phyloP scores from a whole-genome alignment of 1,140 invertebrate species.

The Trichoplusia ni region DNA sequence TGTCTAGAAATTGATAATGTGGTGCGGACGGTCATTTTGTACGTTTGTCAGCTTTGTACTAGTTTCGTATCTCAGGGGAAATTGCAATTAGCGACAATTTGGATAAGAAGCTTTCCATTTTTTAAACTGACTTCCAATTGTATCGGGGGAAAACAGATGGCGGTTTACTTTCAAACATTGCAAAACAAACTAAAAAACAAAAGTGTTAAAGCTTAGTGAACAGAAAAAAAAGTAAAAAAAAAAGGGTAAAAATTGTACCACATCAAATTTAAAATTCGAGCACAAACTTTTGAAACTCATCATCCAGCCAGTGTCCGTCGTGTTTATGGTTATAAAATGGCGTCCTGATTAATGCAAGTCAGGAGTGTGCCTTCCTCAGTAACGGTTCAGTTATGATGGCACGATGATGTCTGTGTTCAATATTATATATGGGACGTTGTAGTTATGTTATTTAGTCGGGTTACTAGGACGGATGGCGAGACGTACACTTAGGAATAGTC shows the following conservation, averaged over 20 bases:
- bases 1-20: constrained; percentile 65
- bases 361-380: constrained; percentile 64
- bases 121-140: background rate
- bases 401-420: constrained; percentile 7
- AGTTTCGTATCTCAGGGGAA: constrained; percentile 51
- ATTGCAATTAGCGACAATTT: constrained; percentile 28
- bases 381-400: constrained; percentile 52
- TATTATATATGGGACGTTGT: constrained; percentile 19
- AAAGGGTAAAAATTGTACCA: background rate
- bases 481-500: background rate
- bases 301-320: constrained; percentile 7
- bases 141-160: too few relatives aligned
- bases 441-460: constrained; percentile 13
- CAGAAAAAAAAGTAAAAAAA: background rate
- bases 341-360: constrained; percentile 58
- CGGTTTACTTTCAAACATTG: too few relatives aligned
- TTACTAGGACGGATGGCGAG: background rate
- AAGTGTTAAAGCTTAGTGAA: too few relatives aligned
- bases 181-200: too few relatives aligned
- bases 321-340: constrained; percentile 30
- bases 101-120: constrained; percentile 3
- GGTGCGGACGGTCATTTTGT: constrained; percentile 43
- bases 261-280: background rate
- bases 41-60: constrained; percentile 22
- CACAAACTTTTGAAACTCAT: too few relatives aligned